Percentiles rank a stretch among this genome's conserved stretches.
Evolutionary conservation across 2,797 vertebrate genomes (phyloP).

Genomic region (Furcifer pardalis): DNA sequence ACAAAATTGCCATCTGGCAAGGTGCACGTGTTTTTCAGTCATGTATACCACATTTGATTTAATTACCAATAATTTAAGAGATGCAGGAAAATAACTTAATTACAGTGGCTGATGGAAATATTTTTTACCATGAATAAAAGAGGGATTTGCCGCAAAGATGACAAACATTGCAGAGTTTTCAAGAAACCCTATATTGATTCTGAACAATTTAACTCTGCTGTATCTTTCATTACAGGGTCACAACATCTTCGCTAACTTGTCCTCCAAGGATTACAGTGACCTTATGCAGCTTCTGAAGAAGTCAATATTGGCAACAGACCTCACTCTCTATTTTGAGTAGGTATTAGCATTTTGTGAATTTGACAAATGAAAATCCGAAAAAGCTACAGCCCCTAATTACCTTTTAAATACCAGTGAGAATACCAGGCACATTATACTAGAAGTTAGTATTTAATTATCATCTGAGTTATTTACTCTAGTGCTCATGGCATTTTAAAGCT

Average conservation of each 20-base stretch:
- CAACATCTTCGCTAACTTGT: constrained; percentile 99
- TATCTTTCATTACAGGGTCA: constrained; percentile 89
- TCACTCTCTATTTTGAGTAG: constrained; percentile 99
- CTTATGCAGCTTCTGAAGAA: constrained; percentile 99
- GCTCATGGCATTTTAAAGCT: constrained; percentile 36
- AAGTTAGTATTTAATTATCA: constrained; percentile 53
- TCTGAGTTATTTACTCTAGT: constrained; percentile 61
- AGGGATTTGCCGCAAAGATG: constrained; percentile 32
- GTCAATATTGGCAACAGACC: constrained; percentile 97
- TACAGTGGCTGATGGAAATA: constrained; percentile 45
- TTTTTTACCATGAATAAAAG: constrained; percentile 51
- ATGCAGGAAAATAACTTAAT: constrained; percentile 42
- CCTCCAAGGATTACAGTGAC: constrained; percentile 95
- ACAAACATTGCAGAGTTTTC: constrained; percentile 39
- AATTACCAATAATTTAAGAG: too few species aligned
- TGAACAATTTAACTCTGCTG: constrained; percentile 66
- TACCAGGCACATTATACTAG: constrained; percentile 40
- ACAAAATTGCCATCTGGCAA: too few species aligned
- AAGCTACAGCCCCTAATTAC: constrained; percentile 60
- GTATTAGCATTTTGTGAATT: constrained; percentile 77
- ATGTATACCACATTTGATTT: too few species aligned
- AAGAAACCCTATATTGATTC: constrained; percentile 58
- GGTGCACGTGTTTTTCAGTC: too few species aligned
- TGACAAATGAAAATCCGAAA: constrained; percentile 72
- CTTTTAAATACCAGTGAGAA: constrained; percentile 60